Percentiles rank a stretch among this genome's conserved stretches.
Conservation (phyloP, 2,113 vertebrate genomes). For the Crotalus horridus region DNA sequence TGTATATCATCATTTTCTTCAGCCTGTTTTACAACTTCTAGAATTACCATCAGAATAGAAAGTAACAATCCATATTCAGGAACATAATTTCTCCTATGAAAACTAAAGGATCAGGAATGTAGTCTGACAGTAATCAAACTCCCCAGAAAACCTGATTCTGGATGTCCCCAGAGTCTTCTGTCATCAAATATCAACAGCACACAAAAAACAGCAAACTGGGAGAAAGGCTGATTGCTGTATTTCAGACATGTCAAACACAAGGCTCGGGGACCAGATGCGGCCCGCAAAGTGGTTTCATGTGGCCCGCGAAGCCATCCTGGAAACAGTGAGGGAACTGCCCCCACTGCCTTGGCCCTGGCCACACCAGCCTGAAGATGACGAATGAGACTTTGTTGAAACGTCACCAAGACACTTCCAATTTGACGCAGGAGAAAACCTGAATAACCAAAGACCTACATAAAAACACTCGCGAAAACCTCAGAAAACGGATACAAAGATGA, state of each 20-base stretch:
- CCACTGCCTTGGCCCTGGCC: too few relatives aligned
- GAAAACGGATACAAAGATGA: neutral
- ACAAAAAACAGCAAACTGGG: neutral
- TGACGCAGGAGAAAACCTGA: too few relatives aligned
- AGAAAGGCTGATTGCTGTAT: neutral
- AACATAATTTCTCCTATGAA: neutral
- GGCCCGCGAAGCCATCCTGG: too few relatives aligned
- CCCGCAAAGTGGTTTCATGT: too few relatives aligned
- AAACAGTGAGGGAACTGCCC: too few relatives aligned
- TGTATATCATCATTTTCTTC: neutral
- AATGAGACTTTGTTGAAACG: too few relatives aligned
- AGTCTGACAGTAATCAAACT: neutral
- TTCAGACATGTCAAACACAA: neutral
- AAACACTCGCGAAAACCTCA: too few relatives aligned
- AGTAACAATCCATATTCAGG: neutral
- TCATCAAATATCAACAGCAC: neutral
- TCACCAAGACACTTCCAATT: too few relatives aligned
- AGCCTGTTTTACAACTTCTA: neutral
- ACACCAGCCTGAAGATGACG: too few relatives aligned
- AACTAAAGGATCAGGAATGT: neutral
- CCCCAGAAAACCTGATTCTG: neutral
- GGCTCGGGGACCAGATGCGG: too few relatives aligned
- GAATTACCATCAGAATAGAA: neutral
- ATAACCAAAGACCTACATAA: too few relatives aligned
- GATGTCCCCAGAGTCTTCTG: neutral